Evolutionary conservation across 2,888 invertebrate genomes (phyloP), one percentile per base, ranked within the genome.

Genomic region (Agrochola lota): DNA sequence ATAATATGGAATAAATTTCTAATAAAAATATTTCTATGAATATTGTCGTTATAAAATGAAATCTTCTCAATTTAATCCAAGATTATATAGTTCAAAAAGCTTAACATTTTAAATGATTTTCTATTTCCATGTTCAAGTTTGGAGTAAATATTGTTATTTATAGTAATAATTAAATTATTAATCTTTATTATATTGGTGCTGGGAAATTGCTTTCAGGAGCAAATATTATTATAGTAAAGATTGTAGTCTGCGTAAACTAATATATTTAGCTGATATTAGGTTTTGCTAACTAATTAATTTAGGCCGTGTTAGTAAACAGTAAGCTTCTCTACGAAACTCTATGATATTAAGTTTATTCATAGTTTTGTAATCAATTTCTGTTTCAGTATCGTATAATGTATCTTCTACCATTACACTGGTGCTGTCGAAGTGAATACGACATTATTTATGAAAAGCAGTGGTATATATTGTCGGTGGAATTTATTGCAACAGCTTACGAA

Each of bases 221-320:
- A 72, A 85, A 76, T 76, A 85, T 77, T 77, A 30, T 62, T 60
- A 26, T n/a, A 66, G 60, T 70, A 67, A 60, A 82, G 63, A 82
- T 74, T 74, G 43, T 83, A 71, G 67, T 71, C 63, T 71, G 40
- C 3, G 83, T 77, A 85, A 85, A 85, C 69, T 81, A 85, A 82
- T 83, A 71, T 71, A 83, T 83, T 72, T 57, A 12, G 67, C 15
- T 43, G 57, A 62, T 78, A 86, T 83, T 77, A 85, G 5, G 43
- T 78, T 78, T 63, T 71, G 64, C 49, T 74, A 30, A 12, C 26
- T 71, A 83, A 83, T 83, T 83, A 83, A 83, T 69, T 84, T 78
- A 30, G 40, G 6, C 68, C 17, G 12, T 85, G 52, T 40, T 64
- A 46, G 55, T 60, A 71, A 85, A 85, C 72, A n/a, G 55, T 67